Conservation (phyloP, 2,888 invertebrate genomes). For the Stenotaenia linearis region DNA sequence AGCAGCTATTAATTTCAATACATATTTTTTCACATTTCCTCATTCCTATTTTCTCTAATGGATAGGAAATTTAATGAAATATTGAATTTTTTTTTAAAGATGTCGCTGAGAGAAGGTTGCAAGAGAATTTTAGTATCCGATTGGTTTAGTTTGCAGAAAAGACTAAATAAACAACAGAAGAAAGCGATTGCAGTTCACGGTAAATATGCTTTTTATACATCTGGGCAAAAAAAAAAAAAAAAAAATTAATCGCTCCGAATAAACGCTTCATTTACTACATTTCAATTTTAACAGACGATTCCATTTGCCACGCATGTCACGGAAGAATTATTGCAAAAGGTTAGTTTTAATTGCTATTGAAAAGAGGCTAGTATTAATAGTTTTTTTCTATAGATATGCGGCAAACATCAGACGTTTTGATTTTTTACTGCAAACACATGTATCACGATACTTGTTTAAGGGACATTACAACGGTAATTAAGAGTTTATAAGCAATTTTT, state of each 20-base stretch:
- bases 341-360: conserved; percentile 40
- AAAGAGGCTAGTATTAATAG: conserved; percentile 6
- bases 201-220: conserved; percentile 42
- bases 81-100: conserved; percentile 48
- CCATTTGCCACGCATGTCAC: conserved; percentile 72
- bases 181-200: conserved; percentile 65
- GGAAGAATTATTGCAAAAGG: conserved; percentile 67
- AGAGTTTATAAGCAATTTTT: neutral
- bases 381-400: conserved; percentile 56
- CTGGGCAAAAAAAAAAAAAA: too few species aligned
- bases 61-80: neutral
- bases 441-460: conserved; percentile 82
- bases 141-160: conserved; percentile 79
- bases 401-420: conserved; percentile 63
- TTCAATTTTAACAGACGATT: conserved; percentile 58
- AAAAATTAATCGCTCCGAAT: too few species aligned
- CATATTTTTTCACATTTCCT: too few species aligned
- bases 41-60: too few species aligned
- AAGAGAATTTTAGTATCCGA: conserved; percentile 83
- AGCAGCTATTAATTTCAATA: too few species aligned
- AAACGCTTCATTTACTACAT: neutral
- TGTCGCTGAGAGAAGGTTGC: conserved; percentile 83
- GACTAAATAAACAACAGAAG: conserved; percentile 69
- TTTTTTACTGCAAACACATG: conserved; percentile 82
- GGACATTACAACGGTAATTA: conserved; percentile 42